These are phyloP conservation scores for Idaea biselata DNA, from an alignment of 2,888 invertebrate species.

Conservation along the genomic window DNA sequence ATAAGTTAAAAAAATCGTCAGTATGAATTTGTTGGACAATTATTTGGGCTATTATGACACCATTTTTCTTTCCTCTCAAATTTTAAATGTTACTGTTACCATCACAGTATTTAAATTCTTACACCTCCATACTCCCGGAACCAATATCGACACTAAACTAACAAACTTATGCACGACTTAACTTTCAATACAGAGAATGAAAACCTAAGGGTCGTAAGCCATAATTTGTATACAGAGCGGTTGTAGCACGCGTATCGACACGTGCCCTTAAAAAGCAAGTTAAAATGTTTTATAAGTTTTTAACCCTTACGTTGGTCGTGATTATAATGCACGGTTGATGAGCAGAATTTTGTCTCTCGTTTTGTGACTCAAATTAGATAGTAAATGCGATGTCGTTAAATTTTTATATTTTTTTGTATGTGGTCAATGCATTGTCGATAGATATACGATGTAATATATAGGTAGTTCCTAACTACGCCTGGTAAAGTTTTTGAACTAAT, in stretches of 20 bases:
- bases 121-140: conserved; percentile 36
- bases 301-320: conserved; percentile 38
- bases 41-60: no score
- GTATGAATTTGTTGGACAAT: no score
- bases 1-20: no score
- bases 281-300: conserved; percentile 26
- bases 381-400: conserved; percentile 3
- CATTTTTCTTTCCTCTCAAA: no score
- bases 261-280: conserved; percentile 45
- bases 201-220: conserved; percentile 61
- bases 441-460: no score
- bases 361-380: neutral
- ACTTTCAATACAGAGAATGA: conserved; percentile 50
- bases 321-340: conserved; percentile 15
- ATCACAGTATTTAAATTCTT: conserved; percentile 41
- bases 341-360: neutral
- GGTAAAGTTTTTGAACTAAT: no score
- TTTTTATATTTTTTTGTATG: neutral
- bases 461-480: no score
- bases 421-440: neutral
- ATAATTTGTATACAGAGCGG: conserved; percentile 73
- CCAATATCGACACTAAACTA: conserved; percentile 55
- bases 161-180: conserved; percentile 74
- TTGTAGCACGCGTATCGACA: conserved; percentile 56
- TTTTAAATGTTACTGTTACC: neutral